These are phyloP conservation scores for Aplocera efformata DNA, from an alignment of 2,888 invertebrate genomes.

Conservation along the genomic window DNA sequence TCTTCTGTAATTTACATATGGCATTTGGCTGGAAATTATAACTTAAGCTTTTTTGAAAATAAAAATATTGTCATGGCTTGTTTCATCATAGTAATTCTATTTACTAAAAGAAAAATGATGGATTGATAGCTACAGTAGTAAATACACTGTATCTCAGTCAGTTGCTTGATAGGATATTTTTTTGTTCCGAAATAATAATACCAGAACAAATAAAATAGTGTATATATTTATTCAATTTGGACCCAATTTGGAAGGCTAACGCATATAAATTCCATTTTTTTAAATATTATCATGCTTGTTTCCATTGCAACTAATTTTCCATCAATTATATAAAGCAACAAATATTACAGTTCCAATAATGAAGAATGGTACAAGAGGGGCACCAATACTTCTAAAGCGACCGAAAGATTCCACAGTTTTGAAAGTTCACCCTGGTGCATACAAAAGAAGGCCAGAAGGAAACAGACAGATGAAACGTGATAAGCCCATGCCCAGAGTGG, in stretches of 20 bases:
- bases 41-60: not conserved
- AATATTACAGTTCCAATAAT: constrained; percentile 60
- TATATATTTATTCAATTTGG: no score
- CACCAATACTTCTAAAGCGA: constrained; percentile 65
- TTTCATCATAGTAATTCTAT: not conserved
- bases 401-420: constrained; percentile 71
- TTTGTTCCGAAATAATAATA: no score
- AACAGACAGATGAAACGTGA: constrained; percentile 40
- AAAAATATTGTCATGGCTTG: not conserved
- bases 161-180: no score
- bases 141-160: no score
- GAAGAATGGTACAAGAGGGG: constrained; percentile 67
- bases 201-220: no score
- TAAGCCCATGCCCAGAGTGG: constrained; percentile 48
- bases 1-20: constrained; percentile 4
- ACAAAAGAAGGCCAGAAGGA: constrained; percentile 39
- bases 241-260: no score
- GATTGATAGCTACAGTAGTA: no score
- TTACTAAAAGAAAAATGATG: no score
- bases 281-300: no score
- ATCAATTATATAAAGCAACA: no score
- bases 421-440: constrained; percentile 55
- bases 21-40: not conserved
- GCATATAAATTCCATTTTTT: no score
- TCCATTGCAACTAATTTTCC: no score